A percentile compares a stretch with the other conserved stretches of the same genome.
These are phyloP conservation scores for Psammodynastes pulverulentus DNA, from an alignment of 2,113 vertebrate genomes.

Conservation along the genomic window DNA sequence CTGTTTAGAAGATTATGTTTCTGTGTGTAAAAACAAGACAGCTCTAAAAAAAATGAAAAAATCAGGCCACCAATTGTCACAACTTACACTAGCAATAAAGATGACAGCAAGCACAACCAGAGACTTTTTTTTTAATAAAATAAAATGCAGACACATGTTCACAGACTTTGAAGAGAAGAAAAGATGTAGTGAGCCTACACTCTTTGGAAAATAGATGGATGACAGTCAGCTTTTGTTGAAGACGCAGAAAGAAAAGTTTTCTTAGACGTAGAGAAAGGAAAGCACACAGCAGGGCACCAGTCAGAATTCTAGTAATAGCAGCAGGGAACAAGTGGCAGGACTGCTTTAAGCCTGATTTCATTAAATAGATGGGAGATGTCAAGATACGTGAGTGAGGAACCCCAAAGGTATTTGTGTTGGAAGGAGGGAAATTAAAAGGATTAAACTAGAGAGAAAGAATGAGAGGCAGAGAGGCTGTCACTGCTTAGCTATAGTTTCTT, in stretches of 20 bases:
- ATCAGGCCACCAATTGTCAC: background rate
- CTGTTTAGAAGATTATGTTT: background rate
- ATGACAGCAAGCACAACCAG: background rate
- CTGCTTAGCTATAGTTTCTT: slow-evolving; percentile 57
- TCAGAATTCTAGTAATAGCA: slow-evolving; percentile 11
- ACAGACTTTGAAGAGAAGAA: background rate
- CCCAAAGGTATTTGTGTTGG: background rate
- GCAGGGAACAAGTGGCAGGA: background rate
- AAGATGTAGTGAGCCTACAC: background rate
- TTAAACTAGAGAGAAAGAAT: slow-evolving; percentile 24
- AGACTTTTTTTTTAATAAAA: background rate
- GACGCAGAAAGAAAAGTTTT: background rate
- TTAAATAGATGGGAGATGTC: background rate
- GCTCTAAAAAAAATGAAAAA: background rate
- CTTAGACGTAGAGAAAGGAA: slow-evolving; percentile 3
- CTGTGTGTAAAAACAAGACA: background rate
- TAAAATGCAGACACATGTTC: background rate
- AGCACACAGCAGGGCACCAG: background rate
- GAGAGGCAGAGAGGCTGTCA: background rate
- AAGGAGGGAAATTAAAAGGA: slow-evolving; percentile 40
- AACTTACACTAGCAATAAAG: background rate
- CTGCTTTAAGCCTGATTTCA: slow-evolving; percentile 17
- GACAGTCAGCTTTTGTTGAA: slow-evolving; percentile 11
- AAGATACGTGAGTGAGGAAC: slow-evolving; percentile 8
- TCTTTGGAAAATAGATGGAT: slow-evolving; percentile 10